Base-by-base conservation (phyloP, 2,113 vertebrate species). In the Craseonycteris thonglongyai region DNA sequence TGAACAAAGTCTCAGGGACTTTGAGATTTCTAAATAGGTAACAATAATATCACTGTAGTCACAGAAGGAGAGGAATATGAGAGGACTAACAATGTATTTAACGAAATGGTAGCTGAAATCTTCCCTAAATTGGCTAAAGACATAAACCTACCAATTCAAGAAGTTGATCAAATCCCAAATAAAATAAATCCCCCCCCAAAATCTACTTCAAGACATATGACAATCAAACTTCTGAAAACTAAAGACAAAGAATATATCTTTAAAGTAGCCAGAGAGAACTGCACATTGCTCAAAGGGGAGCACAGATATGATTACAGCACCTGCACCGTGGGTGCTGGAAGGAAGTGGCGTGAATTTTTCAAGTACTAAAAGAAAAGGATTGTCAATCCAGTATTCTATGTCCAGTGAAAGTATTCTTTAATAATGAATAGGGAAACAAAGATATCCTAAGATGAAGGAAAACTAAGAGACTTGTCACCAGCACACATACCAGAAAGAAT, bases 81-180 rank as follows among this genome's bases (percentile, higher is more conserved):
- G 40, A 88, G 59, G n/a, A 59, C 38, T 74, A 14, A 79, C 65
- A 58, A 68, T 72, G 7, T 56, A 56, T 71, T 87, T 33, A 87
- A 75, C 75, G 86, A 75, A 93, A 90, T 51, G 78, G n/a, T 66
- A 83, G 28, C 49, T 80, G 30, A 90, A 74, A 94, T 86, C 22
- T 76, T 72, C 69, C 59, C 24, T 45, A 51, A 72, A 35, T 81
- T 94, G 61, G 16, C 49, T 74, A 92, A 88, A 90, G 33, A 81
- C 8, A 51, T 68, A 80, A 80, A 65, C 14, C 59, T 65, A 69
- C 14, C 59, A 76, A 92, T 89, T 94, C 28, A 92, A 82, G 45
- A 88, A 90, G 28, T 30, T 83, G 33, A 90, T 33, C 42, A 81
- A 87, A 82, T 59, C 12, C 12, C 66, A 68, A 80, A 76, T 40